Evolutionary conservation across 2,888 invertebrate species (phyloP).

Genomic region (Ganaspis brasiliensis): DNA sequence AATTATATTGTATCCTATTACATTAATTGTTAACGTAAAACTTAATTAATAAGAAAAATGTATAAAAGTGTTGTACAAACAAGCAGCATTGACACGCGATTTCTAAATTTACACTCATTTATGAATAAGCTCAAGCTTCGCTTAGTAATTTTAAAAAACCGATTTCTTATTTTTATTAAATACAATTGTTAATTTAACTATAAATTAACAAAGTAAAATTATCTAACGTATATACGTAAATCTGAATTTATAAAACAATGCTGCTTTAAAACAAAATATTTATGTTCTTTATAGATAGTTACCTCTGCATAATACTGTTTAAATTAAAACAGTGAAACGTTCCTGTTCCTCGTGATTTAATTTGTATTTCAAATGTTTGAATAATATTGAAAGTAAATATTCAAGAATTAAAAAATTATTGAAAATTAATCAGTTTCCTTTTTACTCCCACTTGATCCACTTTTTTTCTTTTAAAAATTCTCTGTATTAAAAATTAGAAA

Average conservation of each 20-base stretch:
- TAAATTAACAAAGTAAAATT: background rate
- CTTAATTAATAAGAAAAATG: slow-evolving; percentile 8
- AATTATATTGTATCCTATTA: background rate
- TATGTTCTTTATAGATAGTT: background rate
- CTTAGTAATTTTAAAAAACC: background rate
- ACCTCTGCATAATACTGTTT: background rate
- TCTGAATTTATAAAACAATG: background rate
- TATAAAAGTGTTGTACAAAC: slow-evolving; percentile 11
- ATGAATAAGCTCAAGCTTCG: background rate
- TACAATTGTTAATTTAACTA: too few relatives aligned
- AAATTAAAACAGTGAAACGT: background rate
- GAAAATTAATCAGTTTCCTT: too few relatives aligned
- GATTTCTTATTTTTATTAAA: too few relatives aligned
- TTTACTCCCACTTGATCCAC: too few relatives aligned
- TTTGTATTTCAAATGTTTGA: slow-evolving; percentile 1
- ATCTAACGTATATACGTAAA: background rate
- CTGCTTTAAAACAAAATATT: slow-evolving; percentile 12
- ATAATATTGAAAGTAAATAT: background rate
- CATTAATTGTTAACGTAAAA: slow-evolving; percentile 23
- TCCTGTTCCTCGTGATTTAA: background rate
- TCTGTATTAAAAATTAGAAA: too few relatives aligned
- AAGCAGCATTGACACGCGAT: background rate
- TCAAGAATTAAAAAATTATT: background rate
- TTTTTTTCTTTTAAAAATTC: background rate
- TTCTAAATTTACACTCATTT: background rate